These are phyloP conservation scores for Clinocottus analis DNA, from an alignment of 2,113 vertebrate species.

Conservation along the genomic window DNA sequence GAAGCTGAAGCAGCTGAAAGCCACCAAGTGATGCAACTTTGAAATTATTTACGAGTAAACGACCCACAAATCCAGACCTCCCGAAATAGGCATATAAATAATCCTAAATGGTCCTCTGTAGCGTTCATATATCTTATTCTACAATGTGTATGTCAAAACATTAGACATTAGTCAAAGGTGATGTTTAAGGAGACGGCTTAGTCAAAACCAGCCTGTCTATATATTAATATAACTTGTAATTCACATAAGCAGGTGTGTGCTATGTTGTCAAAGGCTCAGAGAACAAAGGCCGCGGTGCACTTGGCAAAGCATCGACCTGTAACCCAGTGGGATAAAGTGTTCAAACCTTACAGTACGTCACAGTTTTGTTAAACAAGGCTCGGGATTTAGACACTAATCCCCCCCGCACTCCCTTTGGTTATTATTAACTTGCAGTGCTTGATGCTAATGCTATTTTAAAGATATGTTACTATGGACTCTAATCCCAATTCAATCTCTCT, in stretches of 20 bases:
- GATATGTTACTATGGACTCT: conserved; percentile 55
- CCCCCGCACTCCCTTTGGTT: conserved; percentile 67
- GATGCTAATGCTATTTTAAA: conserved; percentile 64
- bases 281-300: conserved; percentile 40
- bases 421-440: conserved; percentile 68
- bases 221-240: conserved; percentile 22
- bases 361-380: conserved; percentile 74
- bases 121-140: conserved; percentile 7
- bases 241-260: conserved; percentile 37
- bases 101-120: conserved; percentile 8
- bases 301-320: conserved; percentile 41
- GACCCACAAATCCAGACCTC: conserved; percentile 38
- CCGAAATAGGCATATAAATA: conserved; percentile 33
- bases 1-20: conserved; percentile 47
- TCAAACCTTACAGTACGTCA: conserved; percentile 56
- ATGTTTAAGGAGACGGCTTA: not conserved
- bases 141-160: conserved; percentile 13
- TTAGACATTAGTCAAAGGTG: not conserved
- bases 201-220: not conserved
- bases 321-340: conserved; percentile 63
- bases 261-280: conserved; percentile 34
- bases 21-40: conserved; percentile 46
- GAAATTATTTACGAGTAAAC: conserved; percentile 64
- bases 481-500: conserved; percentile 53
- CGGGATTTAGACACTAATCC: conserved; percentile 89